These are phyloP conservation scores for Litoditis marina DNA, from an alignment of 2,888 invertebrate species.

Conservation along the genomic window DNA sequence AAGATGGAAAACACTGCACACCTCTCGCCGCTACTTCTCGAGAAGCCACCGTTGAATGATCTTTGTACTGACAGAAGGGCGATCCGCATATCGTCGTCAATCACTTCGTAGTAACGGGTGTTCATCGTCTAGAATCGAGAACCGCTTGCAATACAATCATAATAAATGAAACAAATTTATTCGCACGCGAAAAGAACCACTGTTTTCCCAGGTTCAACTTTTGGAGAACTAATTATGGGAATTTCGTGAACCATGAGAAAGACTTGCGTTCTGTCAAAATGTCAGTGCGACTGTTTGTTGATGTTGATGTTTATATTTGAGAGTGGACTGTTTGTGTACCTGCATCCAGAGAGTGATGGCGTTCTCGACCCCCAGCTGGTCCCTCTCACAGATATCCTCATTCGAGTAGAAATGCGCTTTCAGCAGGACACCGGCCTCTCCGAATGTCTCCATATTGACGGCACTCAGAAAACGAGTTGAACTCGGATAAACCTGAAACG, in stretches of 20 bases:
- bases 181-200: too few relatives aligned
- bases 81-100: conserved; percentile 84
- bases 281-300: too few relatives aligned
- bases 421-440: conserved; percentile 51
- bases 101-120: conserved; percentile 77
- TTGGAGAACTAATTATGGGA: too few relatives aligned
- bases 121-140: conserved; percentile 64
- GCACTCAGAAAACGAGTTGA: conserved; percentile 13
- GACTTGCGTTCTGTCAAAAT: neutral
- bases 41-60: conserved; percentile 76
- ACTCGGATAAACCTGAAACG: conserved; percentile 19
- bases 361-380: conserved; percentile 30
- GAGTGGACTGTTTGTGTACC: too few relatives aligned
- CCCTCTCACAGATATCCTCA: conserved; percentile 31
- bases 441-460: conserved; percentile 29
- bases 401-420: conserved; percentile 39
- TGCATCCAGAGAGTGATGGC: conserved; percentile 45
- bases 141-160: too few relatives aligned
- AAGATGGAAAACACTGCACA: conserved; percentile 7
- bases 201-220: too few relatives aligned
- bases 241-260: neutral
- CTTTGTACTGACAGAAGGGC: conserved; percentile 80
- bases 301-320: too few relatives aligned
- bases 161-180: too few relatives aligned
- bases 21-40: conserved; percentile 69